These are phyloP conservation scores for Drosophila sucinea DNA, from an alignment of 1,140 invertebrate genomes.

Conservation along the genomic window DNA sequence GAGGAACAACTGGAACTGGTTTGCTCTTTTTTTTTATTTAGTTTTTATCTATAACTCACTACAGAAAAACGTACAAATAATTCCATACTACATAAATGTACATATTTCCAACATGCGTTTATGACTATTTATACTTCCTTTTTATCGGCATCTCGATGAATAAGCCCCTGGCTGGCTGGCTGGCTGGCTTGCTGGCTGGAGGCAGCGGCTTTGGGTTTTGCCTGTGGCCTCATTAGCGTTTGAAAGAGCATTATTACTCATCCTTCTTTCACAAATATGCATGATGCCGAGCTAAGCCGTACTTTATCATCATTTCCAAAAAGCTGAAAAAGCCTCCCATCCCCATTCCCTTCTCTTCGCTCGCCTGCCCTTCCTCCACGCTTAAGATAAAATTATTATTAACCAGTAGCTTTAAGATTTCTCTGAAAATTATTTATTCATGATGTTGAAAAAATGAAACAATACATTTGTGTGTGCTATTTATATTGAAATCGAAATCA, in stretches of 20 bases:
- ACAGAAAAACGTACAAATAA: conserved; percentile 13
- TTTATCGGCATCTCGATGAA: conserved; percentile 46
- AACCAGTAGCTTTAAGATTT: conserved; percentile 15
- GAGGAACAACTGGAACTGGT: conserved; percentile 40
- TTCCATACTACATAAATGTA: conserved; percentile 3
- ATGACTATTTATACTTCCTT: conserved; percentile 56
- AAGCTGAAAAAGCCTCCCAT: conserved; percentile 20
- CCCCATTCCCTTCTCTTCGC: not conserved
- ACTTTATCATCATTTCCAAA: conserved; percentile 11
- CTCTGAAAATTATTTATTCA: conserved; percentile 7
- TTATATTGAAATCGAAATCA: conserved; percentile 7
- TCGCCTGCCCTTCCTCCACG: not conserved
- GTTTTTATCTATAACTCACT: conserved; percentile 42
- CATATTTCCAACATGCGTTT: conserved; percentile 54
- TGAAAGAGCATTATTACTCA: conserved; percentile 52
- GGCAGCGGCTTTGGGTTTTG: not conserved
- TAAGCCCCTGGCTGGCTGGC: conserved; percentile 33
- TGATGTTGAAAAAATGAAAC: conserved; percentile 20
- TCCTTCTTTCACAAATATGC: conserved; percentile 1
- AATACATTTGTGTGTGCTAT: conserved; percentile 7
- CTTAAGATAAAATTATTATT: conserved; percentile 10
- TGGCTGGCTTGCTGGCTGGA: too few relatives aligned
- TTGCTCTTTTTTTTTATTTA: conserved; percentile 5
- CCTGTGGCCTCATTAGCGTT: conserved; percentile 61
- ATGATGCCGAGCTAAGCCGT: conserved; percentile 2